These are phyloP conservation scores for Cynaeus angustus DNA, from an alignment of 2,888 invertebrate genomes.

Conservation along the genomic window DNA sequence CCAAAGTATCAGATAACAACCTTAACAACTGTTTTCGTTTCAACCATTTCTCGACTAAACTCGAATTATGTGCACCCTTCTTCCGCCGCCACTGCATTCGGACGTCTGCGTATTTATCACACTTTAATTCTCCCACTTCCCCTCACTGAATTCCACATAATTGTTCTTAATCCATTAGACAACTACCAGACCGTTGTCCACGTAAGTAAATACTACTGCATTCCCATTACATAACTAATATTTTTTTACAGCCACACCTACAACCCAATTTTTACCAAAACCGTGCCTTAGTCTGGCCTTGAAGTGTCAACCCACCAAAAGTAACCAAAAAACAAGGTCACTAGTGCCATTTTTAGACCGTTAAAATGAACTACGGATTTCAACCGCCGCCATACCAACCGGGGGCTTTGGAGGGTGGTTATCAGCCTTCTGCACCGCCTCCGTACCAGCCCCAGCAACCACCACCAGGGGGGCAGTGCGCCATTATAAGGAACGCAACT, in stretches of 20 bases:
- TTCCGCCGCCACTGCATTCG: neutral
- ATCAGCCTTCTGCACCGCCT: neutral
- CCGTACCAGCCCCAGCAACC: conserved; percentile 8
- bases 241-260: neutral
- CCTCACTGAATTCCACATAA: neutral
- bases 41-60: neutral
- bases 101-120: conserved; percentile 13
- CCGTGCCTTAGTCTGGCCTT: conserved; percentile 13
- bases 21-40: too few relatives aligned
- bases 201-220: neutral
- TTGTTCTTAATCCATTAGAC: neutral
- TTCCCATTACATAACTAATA: neutral
- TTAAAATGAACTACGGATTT: conserved; percentile 38
- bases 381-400: conserved; percentile 29
- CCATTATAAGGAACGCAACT: conserved; percentile 14
- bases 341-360: neutral
- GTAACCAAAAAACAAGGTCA: conserved; percentile 12
- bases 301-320: neutral
- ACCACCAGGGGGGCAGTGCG: conserved; percentile 17
- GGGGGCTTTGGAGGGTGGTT: neutral
- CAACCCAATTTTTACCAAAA: conserved; percentile 5
- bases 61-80: conserved; percentile 1
- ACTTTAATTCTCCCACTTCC: conserved; percentile 1
- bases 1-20: too few relatives aligned
- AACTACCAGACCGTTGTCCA: too few relatives aligned